Percentiles rank a stretch among this genome's conserved stretches.
Conservation (phyloP, 1,140 invertebrate genomes). For the Cydia strobilella region DNA sequence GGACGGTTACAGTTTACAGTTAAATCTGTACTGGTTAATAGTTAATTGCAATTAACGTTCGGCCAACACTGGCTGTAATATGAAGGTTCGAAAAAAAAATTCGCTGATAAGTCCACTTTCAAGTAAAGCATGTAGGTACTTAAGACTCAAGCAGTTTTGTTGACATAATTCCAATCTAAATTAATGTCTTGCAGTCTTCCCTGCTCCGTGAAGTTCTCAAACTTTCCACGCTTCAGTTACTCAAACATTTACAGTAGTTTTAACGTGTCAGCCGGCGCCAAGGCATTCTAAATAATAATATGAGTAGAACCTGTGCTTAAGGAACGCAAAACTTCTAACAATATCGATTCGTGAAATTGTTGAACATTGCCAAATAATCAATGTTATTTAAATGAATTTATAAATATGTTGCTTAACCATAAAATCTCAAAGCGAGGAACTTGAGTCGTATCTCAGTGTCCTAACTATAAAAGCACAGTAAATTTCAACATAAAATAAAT, state of each 20-base stretch:
- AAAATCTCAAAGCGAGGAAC: too few species aligned
- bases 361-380: too few species aligned
- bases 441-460: too few species aligned
- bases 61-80: too few species aligned
- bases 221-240: conserved; percentile 19
- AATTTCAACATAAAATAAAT: neutral
- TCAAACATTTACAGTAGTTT: conserved; percentile 30
- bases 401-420: too few species aligned
- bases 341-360: too few species aligned
- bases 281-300: conserved; percentile 19
- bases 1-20: too few species aligned
- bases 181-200: conserved; percentile 25
- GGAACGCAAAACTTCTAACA: too few species aligned
- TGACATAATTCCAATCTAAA: conserved; percentile 31
- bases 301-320: neutral
- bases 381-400: too few species aligned
- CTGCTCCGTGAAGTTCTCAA: conserved; percentile 7
- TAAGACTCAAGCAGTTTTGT: conserved; percentile 11
- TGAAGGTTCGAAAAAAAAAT: neutral
- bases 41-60: too few species aligned
- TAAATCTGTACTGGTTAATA: too few species aligned
- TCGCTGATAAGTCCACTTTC: neutral
- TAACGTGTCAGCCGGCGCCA: conserved; percentile 14
- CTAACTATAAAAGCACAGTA: too few species aligned
- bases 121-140: neutral